Evolutionary conservation across 2,888 invertebrate genomes (phyloP).

Genomic region (Drosophila mimica): DNA sequence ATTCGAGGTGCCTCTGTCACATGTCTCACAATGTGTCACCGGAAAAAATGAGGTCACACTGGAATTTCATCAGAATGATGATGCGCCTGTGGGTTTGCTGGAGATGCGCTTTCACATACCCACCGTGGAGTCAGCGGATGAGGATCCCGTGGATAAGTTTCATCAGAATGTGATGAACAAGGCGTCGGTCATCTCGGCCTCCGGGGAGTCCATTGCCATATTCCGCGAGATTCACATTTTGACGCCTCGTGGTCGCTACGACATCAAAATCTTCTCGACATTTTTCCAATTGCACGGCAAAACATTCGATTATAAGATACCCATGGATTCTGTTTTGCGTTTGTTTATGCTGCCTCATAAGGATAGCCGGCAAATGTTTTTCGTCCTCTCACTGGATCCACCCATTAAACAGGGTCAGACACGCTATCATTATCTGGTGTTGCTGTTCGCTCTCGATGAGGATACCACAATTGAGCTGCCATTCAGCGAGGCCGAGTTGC

Average conservation of each 20-base stretch:
- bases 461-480: constrained; percentile 96
- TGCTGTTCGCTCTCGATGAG: constrained; percentile 97
- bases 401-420: constrained; percentile 99
- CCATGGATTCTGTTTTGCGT: constrained; percentile 97
- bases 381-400: constrained; percentile 98
- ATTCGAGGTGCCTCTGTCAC: constrained; percentile 97
- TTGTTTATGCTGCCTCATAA: constrained; percentile 98
- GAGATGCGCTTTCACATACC: constrained; percentile 99
- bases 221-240: constrained; percentile 98
- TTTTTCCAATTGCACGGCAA: constrained; percentile 98
- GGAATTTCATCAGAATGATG: constrained; percentile 99
- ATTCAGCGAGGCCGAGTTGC: constrained; percentile 95
- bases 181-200: constrained; percentile 98
- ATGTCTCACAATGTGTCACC: constrained; percentile 97
- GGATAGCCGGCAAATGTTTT: constrained; percentile 99
- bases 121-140: constrained; percentile 93
- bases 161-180: constrained; percentile 98
- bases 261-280: constrained; percentile 95
- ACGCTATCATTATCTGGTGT: constrained; percentile 97
- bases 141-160: constrained; percentile 98
- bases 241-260: constrained; percentile 96
- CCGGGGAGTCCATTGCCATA: constrained; percentile 98
- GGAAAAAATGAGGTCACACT: constrained; percentile 99
- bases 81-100: constrained; percentile 97
- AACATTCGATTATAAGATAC: constrained; percentile 99